Conservation (phyloP, 1,140 invertebrate genomes). For the Belonocnema kinseyi region DNA sequence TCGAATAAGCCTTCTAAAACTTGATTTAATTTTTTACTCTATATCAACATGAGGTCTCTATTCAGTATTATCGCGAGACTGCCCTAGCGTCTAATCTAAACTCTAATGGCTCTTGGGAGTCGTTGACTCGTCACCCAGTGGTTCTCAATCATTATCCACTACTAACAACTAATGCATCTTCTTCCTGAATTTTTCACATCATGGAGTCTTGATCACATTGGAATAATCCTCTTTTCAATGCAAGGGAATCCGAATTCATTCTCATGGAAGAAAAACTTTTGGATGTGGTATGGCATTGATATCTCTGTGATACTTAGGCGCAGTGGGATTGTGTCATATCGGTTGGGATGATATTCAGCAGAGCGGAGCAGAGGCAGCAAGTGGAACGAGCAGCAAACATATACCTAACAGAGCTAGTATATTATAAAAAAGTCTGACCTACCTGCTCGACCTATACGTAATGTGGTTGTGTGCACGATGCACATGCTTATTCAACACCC, state of each 20-base stretch:
- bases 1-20: not conserved
- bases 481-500: not conserved
- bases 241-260: slow-evolving; percentile 18
- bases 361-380: slow-evolving; percentile 56
- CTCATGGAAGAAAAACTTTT: slow-evolving; percentile 40
- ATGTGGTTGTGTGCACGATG: not conserved
- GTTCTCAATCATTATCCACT: slow-evolving; percentile 43
- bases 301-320: slow-evolving; percentile 8
- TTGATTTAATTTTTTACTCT: not conserved
- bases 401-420: slow-evolving; percentile 36
- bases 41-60: not conserved
- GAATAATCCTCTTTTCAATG: too few species aligned
- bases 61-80: slow-evolving; percentile 34
- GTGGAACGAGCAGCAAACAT: slow-evolving; percentile 51
- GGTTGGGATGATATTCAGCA: slow-evolving; percentile 58
- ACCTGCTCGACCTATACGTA: slow-evolving; percentile 13
- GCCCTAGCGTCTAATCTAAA: slow-evolving; percentile 47
- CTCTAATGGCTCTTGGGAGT: slow-evolving; percentile 55
- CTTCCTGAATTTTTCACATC: not conserved
- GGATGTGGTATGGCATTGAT: slow-evolving; percentile 25
- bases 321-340: not conserved
- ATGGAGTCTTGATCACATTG: not conserved
- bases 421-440: slow-evolving; percentile 37
- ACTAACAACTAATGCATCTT: not conserved
- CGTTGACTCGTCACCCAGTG: slow-evolving; percentile 58